phyloP scores from a whole-genome alignment of 2,113 vertebrate species.

The Sylvicapra grimmia region DNA sequence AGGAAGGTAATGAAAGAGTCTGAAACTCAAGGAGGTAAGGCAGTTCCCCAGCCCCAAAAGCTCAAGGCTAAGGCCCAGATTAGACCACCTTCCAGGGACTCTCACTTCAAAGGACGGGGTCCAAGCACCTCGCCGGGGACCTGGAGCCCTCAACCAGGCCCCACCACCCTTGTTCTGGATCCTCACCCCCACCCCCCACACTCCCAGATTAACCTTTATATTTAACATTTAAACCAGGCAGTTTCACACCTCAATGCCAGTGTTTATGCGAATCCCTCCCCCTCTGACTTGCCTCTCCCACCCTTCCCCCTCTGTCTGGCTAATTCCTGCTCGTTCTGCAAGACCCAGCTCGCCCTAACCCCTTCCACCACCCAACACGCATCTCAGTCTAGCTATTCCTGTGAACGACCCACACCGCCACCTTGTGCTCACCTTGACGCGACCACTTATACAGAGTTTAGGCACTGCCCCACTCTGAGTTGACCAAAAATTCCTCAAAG shows the following conservation, averaged over 20 bases:
- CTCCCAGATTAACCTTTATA: neutral
- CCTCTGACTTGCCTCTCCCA: neutral
- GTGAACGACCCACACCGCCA: neutral
- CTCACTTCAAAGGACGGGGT: neutral
- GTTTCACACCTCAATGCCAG: neutral
- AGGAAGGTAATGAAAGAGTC: neutral
- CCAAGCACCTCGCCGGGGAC: neutral
- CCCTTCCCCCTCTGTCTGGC: neutral
- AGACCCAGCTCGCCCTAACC: neutral
- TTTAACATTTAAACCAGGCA: neutral
- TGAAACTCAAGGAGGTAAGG: neutral
- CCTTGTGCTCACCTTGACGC: neutral
- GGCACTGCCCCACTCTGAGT: neutral
- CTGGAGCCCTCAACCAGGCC: neutral
- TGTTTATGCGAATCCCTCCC: neutral
- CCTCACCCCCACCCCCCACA: neutral
- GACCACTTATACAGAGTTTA: fast-evolving
- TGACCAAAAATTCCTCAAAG: neutral
- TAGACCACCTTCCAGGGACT: neutral
- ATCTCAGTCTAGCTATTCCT: neutral
- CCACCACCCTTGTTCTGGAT: no score
- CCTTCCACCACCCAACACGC: neutral
- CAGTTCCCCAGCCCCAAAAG: neutral
- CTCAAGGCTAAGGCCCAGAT: neutral
- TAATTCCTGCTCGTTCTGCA: neutral